Percentiles rank a stretch among this genome's conserved stretches.
phyloP scores from a whole-genome alignment of 2,797 vertebrate species.

The Phalanger gymnotis region DNA sequence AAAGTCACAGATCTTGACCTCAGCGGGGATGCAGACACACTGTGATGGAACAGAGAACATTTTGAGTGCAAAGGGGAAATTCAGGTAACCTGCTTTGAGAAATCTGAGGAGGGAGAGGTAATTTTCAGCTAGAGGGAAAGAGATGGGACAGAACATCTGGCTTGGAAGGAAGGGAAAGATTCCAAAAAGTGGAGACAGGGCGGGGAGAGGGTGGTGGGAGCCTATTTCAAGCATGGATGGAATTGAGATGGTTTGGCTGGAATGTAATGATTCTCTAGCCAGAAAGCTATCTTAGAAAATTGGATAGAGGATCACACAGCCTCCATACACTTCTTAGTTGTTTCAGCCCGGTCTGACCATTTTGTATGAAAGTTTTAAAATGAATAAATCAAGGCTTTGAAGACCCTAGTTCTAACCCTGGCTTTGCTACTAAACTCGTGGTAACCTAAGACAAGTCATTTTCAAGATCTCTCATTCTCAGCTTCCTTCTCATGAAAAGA shows the following conservation, averaged over 20 bases:
- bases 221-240: background rate
- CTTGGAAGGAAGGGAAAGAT: background rate
- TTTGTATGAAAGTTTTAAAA: background rate
- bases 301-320: background rate
- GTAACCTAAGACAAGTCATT: background rate
- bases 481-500: background rate
- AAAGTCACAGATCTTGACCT: background rate
- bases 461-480: background rate
- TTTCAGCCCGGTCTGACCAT: background rate
- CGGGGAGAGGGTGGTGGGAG: background rate
- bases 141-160: background rate
- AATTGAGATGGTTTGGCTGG: background rate
- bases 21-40: background rate
- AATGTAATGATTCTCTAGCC: background rate
- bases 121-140: background rate
- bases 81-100: background rate
- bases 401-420: background rate
- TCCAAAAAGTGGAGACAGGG: background rate
- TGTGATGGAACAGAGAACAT: background rate
- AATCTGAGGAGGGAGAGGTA: background rate
- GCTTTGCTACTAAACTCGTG: background rate
- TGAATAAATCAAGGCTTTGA: background rate
- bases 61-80: background rate
- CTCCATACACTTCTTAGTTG: background rate
- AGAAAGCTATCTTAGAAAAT: background rate